phyloP scores from a whole-genome alignment of 2,113 vertebrate species.

The Notechis scutatus region DNA sequence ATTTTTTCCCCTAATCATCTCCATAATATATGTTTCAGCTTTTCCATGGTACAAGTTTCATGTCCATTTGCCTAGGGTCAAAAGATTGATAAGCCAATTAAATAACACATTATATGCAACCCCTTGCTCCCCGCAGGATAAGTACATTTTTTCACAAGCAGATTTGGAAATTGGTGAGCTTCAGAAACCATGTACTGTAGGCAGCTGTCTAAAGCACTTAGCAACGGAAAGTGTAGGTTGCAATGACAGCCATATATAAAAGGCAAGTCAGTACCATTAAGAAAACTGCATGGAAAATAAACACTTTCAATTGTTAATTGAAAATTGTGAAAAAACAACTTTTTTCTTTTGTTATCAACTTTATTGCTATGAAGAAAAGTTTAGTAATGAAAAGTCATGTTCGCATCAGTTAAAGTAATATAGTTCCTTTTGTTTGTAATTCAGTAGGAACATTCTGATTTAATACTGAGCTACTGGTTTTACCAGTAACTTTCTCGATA shows the following conservation, averaged over 20 bases:
- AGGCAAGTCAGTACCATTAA: conserved; percentile 62
- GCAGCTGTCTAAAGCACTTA: conserved; percentile 70
- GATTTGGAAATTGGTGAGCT: conserved; percentile 61
- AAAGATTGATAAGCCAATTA: neutral
- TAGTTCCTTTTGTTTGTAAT: conserved; percentile 14
- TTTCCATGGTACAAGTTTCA: neutral
- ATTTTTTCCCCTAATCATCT: neutral
- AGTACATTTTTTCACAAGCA: conserved; percentile 31
- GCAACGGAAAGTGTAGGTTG: conserved; percentile 73
- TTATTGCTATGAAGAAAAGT: conserved; percentile 61
- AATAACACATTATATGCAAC: neutral
- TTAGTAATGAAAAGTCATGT: conserved; percentile 47
- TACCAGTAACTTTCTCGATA: neutral
- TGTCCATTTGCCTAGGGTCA: neutral
- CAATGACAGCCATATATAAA: conserved; percentile 48
- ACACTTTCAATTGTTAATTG: conserved; percentile 59
- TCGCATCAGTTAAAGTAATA: conserved; percentile 38
- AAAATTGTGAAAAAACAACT: neutral
- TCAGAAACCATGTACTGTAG: conserved; percentile 66
- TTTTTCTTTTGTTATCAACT: neutral
- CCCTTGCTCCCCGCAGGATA: neutral
- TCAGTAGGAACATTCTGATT: neutral
- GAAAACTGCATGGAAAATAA: conserved; percentile 57
- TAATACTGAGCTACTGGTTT: neutral
- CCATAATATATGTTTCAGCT: neutral